Percentiles rank a stretch among this genome's conserved stretches.
These are phyloP conservation scores for Drosophila picticornis DNA, from an alignment of 2,888 invertebrate species.

Conservation along the genomic window DNA sequence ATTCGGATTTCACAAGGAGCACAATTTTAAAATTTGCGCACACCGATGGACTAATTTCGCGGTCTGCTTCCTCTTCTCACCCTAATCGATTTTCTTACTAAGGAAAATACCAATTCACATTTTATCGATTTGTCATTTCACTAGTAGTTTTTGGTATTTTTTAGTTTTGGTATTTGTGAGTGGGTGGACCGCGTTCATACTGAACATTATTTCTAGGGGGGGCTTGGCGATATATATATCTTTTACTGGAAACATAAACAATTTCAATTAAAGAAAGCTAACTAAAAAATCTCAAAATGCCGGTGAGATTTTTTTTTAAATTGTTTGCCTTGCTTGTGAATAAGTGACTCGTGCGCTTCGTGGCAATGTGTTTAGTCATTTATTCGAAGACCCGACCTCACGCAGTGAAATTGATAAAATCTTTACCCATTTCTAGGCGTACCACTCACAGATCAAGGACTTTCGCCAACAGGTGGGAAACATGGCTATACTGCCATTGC, in stretches of 20 bases:
- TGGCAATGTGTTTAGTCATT: background rate
- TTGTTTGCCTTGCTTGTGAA: background rate
- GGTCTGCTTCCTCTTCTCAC: constrained; percentile 11
- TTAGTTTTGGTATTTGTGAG: constrained; percentile 3
- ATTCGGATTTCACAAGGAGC: constrained; percentile 38
- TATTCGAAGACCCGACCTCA: constrained; percentile 9
- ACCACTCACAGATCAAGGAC: constrained; percentile 95
- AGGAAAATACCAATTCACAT: background rate
- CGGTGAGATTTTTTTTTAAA: constrained; percentile 44
- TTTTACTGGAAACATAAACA: constrained; percentile 10
- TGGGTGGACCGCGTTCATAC: constrained; percentile 2
- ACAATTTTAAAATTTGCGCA: constrained; percentile 15
- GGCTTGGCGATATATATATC: constrained; percentile 11
- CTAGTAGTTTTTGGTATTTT: constrained; percentile 1
- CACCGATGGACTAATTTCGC: constrained; percentile 14
- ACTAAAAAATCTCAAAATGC: constrained; percentile 40
- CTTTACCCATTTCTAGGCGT: constrained; percentile 90
- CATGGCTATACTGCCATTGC: constrained; percentile 95
- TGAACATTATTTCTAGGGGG: constrained; percentile 11
- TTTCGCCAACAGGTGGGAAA: constrained; percentile 93
- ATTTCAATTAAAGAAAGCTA: background rate
- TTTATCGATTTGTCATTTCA: background rate
- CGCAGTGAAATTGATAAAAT: constrained; percentile 8
- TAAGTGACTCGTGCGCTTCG: background rate
- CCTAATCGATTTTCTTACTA: constrained; percentile 3